phyloP scores from a whole-genome alignment of 2,888 invertebrate species.

The Cheilosia urbana region DNA sequence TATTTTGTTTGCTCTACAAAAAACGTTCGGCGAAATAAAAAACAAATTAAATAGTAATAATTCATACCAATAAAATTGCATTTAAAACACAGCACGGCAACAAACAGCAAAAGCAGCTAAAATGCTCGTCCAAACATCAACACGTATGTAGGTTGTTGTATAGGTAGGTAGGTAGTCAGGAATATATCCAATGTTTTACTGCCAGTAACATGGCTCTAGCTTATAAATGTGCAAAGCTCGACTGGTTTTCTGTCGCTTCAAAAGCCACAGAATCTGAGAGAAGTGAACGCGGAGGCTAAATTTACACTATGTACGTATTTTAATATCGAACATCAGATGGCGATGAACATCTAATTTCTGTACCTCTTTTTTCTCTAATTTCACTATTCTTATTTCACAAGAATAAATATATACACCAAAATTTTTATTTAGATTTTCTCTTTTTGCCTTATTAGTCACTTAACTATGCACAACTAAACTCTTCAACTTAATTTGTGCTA shows the following conservation, averaged over 20 bases:
- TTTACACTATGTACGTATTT: no score
- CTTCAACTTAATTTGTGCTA: constrained; percentile 34
- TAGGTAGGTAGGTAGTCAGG: constrained; percentile 2
- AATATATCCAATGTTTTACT: constrained; percentile 34
- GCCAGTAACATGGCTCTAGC: constrained; percentile 29
- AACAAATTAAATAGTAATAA: background rate
- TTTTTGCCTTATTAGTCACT: background rate
- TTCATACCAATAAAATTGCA: constrained; percentile 29
- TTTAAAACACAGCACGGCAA: background rate
- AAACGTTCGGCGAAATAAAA: background rate
- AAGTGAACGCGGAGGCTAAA: constrained; percentile 6
- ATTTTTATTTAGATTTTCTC: background rate
- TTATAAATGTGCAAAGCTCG: constrained; percentile 38
- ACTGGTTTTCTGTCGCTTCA: constrained; percentile 36
- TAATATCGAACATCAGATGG: no score
- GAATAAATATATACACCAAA: background rate
- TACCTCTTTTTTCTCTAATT: constrained; percentile 7
- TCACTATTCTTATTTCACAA: constrained; percentile 7
- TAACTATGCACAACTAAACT: constrained; percentile 13
- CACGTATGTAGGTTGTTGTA: constrained; percentile 16
- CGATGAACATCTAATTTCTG: background rate
- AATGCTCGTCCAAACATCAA: constrained; percentile 30
- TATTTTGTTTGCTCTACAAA: background rate
- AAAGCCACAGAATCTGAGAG: constrained; percentile 22
- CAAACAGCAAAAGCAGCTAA: constrained; percentile 28